Evolutionary conservation across 2,797 vertebrate species (phyloP).

Genomic region (Staurois parvus): DNA sequence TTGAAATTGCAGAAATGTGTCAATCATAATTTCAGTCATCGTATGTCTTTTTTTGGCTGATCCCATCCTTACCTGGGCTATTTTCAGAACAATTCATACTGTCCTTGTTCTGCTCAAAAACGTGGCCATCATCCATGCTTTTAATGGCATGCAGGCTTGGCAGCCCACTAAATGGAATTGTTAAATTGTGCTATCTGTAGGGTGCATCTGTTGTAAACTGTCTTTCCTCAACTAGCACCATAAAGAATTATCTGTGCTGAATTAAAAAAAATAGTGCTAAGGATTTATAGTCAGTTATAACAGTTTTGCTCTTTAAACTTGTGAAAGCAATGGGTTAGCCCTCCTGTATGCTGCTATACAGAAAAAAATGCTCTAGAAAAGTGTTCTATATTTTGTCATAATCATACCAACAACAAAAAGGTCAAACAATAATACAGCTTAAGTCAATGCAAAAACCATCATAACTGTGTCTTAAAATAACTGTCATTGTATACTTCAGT

Average conservation of each 20-base stretch:
- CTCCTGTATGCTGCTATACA: too few species aligned
- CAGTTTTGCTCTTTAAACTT: not conserved
- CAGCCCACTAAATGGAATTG: slow-evolving; percentile 73
- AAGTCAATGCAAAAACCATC: too few species aligned
- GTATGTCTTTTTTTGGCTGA: slow-evolving; percentile 10
- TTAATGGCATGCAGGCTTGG: slow-evolving; percentile 71
- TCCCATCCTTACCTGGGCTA: slow-evolving; percentile 38
- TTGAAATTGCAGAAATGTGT: not conserved
- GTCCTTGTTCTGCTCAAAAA: slow-evolving; percentile 42
- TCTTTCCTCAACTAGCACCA: slow-evolving; percentile 79
- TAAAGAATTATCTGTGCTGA: slow-evolving; percentile 73
- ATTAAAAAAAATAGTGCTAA: slow-evolving; percentile 74
- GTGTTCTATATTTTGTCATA: too few species aligned
- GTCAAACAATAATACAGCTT: too few species aligned
- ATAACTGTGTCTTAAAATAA: too few species aligned
- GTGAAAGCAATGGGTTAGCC: not conserved
- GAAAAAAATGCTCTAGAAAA: too few species aligned
- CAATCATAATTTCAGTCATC: not conserved
- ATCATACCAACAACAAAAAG: too few species aligned
- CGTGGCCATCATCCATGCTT: slow-evolving; percentile 47
- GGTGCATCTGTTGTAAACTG: slow-evolving; percentile 80
- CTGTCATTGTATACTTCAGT: too few species aligned
- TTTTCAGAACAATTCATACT: slow-evolving; percentile 62
- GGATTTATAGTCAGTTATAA: slow-evolving; percentile 30
- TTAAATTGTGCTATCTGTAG: slow-evolving; percentile 78